These are phyloP conservation scores for Polylopha cassiicola DNA, from an alignment of 2,888 invertebrate genomes.

Conservation along the genomic window DNA sequence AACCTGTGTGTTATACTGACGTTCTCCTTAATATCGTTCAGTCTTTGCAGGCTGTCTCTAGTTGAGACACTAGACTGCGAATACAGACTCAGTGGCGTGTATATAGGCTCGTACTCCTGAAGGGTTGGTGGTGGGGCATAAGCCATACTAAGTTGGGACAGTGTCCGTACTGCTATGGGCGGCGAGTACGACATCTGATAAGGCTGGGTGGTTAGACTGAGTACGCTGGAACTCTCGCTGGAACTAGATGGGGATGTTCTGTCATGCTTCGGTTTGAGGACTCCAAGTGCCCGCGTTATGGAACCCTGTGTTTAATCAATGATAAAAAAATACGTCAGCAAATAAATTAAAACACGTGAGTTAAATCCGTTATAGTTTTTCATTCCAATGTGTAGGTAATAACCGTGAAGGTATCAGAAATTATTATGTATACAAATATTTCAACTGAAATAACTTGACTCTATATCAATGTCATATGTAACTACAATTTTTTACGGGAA, in stretches of 20 bases:
- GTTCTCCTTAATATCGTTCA: conserved; percentile 67
- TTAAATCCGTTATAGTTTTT: too few relatives aligned
- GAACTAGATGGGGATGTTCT: conserved; percentile 82
- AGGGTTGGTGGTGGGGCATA: conserved; percentile 78
- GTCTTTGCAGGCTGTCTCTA: conserved; percentile 64
- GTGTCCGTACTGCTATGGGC: conserved; percentile 74
- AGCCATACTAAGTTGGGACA: conserved; percentile 77
- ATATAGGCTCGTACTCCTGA: conserved; percentile 72
- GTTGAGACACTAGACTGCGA: conserved; percentile 70
- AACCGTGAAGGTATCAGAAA: too few relatives aligned
- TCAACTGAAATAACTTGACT: too few relatives aligned
- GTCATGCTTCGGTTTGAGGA: conserved; percentile 79
- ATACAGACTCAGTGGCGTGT: conserved; percentile 66
- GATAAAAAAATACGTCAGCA: not conserved
- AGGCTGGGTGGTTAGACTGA: conserved; percentile 70
- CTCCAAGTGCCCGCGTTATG: conserved; percentile 84
- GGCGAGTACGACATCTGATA: conserved; percentile 72
- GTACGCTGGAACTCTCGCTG: conserved; percentile 78
- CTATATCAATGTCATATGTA: too few relatives aligned
- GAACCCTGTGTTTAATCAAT: conserved; percentile 78
- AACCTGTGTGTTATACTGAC: conserved; percentile 64
- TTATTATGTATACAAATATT: too few relatives aligned
- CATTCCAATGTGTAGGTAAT: too few relatives aligned
- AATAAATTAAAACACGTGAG: too few relatives aligned
- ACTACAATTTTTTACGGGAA: too few relatives aligned